Percentiles rank a stretch among this genome's conserved stretches.
phyloP scores from a whole-genome alignment of 2,797 vertebrate species.

The Pelobates cultripes region DNA sequence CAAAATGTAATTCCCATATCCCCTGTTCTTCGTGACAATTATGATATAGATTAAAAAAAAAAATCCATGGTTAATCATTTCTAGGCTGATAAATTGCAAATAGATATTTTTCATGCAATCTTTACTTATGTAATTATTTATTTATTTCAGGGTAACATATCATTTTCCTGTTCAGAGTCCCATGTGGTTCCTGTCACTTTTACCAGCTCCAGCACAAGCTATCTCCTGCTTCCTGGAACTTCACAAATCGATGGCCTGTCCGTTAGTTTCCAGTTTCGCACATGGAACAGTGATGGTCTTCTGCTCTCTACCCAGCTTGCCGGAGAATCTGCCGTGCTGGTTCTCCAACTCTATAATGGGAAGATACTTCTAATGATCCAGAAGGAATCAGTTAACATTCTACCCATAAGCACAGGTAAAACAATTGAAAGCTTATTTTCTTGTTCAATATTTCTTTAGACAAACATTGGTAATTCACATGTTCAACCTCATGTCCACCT shows the following conservation, averaged over 20 bases:
- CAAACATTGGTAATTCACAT: too few species aligned
- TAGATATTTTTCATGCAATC: background rate
- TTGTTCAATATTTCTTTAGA: too few species aligned
- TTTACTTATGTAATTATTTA: background rate
- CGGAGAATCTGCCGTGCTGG: slow-evolving; percentile 77
- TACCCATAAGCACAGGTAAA: slow-evolving; percentile 84
- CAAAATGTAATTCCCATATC: too few species aligned
- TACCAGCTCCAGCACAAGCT: slow-evolving; percentile 83
- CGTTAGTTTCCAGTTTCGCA: slow-evolving; percentile 93
- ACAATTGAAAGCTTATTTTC: background rate
- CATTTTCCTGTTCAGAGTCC: slow-evolving; percentile 91
- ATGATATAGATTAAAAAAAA: too few species aligned
- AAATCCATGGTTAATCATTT: too few species aligned
- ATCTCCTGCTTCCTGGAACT: slow-evolving; percentile 82
- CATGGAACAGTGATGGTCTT: slow-evolving; percentile 91
- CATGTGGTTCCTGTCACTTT: slow-evolving; percentile 91
- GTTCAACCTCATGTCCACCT: too few species aligned
- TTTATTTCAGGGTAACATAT: slow-evolving; percentile 90
- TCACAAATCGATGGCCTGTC: slow-evolving; percentile 81
- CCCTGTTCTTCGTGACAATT: background rate
- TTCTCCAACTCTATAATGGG: slow-evolving; percentile 80
- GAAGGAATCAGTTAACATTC: slow-evolving; percentile 70
- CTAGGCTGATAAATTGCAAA: too few species aligned
- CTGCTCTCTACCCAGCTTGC: slow-evolving; percentile 82
- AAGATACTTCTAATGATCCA: slow-evolving; percentile 81